phyloP scores from a whole-genome alignment of 1,140 invertebrate genomes.

The Hypothenemus hampei region DNA sequence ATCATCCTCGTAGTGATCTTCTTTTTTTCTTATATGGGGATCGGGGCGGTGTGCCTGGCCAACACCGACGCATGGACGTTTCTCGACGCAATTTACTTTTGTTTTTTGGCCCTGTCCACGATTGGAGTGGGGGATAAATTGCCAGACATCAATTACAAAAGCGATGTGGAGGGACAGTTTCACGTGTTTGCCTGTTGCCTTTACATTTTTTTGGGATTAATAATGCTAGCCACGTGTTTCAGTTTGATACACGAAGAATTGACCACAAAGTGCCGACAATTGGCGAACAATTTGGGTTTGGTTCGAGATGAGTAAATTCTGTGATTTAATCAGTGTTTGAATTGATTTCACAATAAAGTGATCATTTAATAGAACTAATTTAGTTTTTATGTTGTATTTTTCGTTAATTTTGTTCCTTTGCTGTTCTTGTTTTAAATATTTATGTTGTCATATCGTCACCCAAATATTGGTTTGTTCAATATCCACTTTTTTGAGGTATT shows the following conservation, averaged over 20 bases:
- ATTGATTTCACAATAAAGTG: too few species aligned
- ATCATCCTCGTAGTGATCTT: slow-evolving; percentile 65
- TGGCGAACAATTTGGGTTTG: slow-evolving; percentile 36
- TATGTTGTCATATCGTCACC: too few species aligned
- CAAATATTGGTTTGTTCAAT: too few species aligned
- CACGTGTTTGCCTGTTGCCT: slow-evolving; percentile 80
- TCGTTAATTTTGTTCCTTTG: too few species aligned
- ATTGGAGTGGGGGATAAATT: slow-evolving; percentile 83
- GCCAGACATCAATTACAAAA: slow-evolving; percentile 55
- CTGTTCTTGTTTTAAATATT: too few species aligned
- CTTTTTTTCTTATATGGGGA: slow-evolving; percentile 63
- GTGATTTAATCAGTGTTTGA: too few species aligned
- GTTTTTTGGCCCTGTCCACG: slow-evolving; percentile 81
- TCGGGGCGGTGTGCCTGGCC: slow-evolving; percentile 67
- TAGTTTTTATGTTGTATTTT: too few species aligned
- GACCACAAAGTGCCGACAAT: slow-evolving; percentile 61
- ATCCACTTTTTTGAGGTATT: too few species aligned
- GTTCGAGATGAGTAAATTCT: too few species aligned
- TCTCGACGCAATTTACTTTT: slow-evolving; percentile 80
- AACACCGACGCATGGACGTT: slow-evolving; percentile 73
- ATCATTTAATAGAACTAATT: too few species aligned
- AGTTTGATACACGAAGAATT: slow-evolving; percentile 89
- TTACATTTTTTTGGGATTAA: slow-evolving; percentile 81
- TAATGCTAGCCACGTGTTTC: slow-evolving; percentile 89
- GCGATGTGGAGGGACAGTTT: slow-evolving; percentile 57